Percentiles rank a stretch among this genome's conserved stretches.
phyloP scores from a whole-genome alignment of 1,140 invertebrate species.

The Nymphalis io region DNA sequence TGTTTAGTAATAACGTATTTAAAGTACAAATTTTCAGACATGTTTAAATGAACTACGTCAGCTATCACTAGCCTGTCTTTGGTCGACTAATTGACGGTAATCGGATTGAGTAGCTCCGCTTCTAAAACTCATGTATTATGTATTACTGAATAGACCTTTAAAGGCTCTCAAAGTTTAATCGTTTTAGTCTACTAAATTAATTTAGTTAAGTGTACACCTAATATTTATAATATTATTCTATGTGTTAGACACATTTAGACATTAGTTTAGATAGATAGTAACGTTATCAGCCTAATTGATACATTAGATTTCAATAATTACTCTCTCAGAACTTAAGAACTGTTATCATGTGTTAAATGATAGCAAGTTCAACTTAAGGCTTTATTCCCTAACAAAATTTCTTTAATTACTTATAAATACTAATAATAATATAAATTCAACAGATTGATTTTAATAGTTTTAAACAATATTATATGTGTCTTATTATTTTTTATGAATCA shows the following conservation, averaged over 20 bases:
- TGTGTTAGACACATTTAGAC: background rate
- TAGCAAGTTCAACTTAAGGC: too few species aligned
- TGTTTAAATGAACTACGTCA: conserved; percentile 15
- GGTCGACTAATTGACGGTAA: conserved; percentile 48
- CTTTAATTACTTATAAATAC: too few species aligned
- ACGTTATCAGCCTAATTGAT: too few species aligned
- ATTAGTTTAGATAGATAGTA: too few species aligned
- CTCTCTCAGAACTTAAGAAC: too few species aligned
- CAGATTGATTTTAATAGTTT: too few species aligned
- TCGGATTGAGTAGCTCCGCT: conserved; percentile 41
- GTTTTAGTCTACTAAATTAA: conserved; percentile 19
- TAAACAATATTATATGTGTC: too few species aligned
- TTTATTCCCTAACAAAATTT: too few species aligned
- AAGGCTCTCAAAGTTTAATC: conserved; percentile 32
- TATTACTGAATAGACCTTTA: conserved; percentile 18
- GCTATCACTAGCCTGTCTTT: conserved; percentile 33
- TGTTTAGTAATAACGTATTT: background rate
- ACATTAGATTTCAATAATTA: too few species aligned
- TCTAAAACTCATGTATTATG: conserved; percentile 52
- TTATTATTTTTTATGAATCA: too few species aligned
- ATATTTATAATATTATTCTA: background rate
- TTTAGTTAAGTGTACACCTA: background rate
- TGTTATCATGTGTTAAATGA: too few species aligned
- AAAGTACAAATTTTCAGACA: conserved; percentile 2
- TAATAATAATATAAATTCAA: too few species aligned